These are phyloP conservation scores for Cranoglanis bouderius DNA, from an alignment of 2,113 vertebrate genomes.

Conservation along the genomic window DNA sequence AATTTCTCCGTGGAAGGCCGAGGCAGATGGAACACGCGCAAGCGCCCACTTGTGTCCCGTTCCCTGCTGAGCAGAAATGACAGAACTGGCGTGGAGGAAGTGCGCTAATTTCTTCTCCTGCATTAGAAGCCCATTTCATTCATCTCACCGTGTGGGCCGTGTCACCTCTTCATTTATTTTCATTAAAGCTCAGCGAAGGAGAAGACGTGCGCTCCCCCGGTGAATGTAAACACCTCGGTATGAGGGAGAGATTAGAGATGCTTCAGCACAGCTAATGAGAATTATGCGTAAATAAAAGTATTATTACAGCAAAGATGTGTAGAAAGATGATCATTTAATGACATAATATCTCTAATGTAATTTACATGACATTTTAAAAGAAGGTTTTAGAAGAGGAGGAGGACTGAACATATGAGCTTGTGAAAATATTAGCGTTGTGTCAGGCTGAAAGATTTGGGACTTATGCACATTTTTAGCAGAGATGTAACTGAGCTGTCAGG, in stretches of 20 bases:
- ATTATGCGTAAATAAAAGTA: neutral
- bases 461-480: neutral
- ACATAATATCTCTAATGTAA: neutral
- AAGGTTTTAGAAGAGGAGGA: neutral
- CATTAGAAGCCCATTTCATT: slow-evolving; percentile 41
- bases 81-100: neutral
- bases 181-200: slow-evolving; percentile 36
- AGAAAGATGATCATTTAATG: neutral
- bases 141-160: slow-evolving; percentile 10
- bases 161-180: slow-evolving; percentile 46
- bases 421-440: neutral
- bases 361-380: neutral
- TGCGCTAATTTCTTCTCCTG: slow-evolving; percentile 42
- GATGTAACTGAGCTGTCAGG: too few relatives aligned
- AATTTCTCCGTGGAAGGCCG: neutral
- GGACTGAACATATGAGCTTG: neutral
- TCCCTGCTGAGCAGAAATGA: slow-evolving; percentile 5
- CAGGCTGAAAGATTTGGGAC: neutral
- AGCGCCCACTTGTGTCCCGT: neutral
- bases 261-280: neutral
- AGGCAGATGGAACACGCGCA: neutral
- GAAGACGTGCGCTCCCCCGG: slow-evolving; percentile 7
- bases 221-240: slow-evolving; percentile 18
- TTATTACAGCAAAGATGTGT: neutral
- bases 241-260: neutral